Conservation (phyloP, 2,888 invertebrate species). For the Sarcophaga caerulescens region DNA sequence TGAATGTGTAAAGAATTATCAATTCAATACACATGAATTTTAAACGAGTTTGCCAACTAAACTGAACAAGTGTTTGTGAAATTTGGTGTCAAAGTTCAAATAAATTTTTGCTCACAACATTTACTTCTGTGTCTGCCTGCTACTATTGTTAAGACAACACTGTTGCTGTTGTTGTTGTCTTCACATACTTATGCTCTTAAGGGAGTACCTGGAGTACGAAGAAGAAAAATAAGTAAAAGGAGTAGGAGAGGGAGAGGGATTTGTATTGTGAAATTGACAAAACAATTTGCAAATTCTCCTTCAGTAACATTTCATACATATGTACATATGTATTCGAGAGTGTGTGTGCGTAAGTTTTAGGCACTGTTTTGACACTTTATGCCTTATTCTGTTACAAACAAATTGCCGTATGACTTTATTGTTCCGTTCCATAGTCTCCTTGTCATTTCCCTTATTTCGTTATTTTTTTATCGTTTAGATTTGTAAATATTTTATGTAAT, state of each 20-base stretch:
- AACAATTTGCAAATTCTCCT: conserved; percentile 78
- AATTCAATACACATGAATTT: conserved; percentile 34
- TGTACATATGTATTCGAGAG: too few species aligned
- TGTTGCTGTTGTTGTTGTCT: conserved; percentile 41
- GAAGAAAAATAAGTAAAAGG: too few species aligned
- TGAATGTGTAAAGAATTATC: conserved; percentile 55
- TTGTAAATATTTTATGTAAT: conserved; percentile 2
- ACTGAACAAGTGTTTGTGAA: background rate
- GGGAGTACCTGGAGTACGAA: too few species aligned
- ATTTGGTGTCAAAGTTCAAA: conserved; percentile 25
- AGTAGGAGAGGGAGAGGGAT: background rate
- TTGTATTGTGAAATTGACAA: conserved; percentile 74
- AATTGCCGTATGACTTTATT: conserved; percentile 71
- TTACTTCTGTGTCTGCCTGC: conserved; percentile 28
- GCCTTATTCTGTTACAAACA: conserved; percentile 74
- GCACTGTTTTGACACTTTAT: background rate
- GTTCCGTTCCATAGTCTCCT: conserved; percentile 29
- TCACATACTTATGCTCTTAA: background rate
- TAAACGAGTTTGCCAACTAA: background rate
- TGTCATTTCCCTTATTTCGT: conserved; percentile 15
- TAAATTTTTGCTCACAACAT: conserved; percentile 16
- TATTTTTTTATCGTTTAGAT: background rate
- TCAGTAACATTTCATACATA: conserved; percentile 69
- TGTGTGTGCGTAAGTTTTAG: background rate
- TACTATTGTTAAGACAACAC: conserved; percentile 14